Percentiles rank a stretch among this genome's conserved stretches.
Conservation (phyloP, 2,797 vertebrate genomes). For the Melanotaenia parkinsoni region DNA sequence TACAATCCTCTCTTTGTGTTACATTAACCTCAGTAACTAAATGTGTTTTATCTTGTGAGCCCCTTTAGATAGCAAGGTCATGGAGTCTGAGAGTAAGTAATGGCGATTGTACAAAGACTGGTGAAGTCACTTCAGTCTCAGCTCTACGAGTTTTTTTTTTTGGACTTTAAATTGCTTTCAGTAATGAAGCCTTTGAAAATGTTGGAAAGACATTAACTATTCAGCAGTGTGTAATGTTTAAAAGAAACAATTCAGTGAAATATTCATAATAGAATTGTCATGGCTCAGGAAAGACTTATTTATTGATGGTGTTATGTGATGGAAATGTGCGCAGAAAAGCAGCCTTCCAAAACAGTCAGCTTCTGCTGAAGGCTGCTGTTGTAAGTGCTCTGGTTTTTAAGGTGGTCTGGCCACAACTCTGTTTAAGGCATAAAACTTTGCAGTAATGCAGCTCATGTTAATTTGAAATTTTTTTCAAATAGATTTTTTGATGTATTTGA, state of each 20-base stretch:
- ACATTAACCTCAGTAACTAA: not conserved
- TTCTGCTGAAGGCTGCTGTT: constrained; percentile 8
- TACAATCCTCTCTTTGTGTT: not conserved
- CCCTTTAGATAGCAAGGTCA: constrained; percentile 39
- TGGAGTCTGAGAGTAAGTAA: constrained; percentile 31
- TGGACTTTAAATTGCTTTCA: constrained; percentile 46
- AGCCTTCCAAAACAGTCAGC: constrained; percentile 35
- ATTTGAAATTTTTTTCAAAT: too few relatives aligned
- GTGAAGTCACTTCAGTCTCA: constrained; percentile 38
- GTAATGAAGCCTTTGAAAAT: constrained; percentile 26
- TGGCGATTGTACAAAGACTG: constrained; percentile 41
- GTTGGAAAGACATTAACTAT: constrained; percentile 65
- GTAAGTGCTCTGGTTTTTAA: constrained; percentile 13
- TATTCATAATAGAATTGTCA: constrained; percentile 73
- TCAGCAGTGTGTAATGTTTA: constrained; percentile 60
- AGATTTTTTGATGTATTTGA: too few relatives aligned
- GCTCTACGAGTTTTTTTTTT: constrained; percentile 27
- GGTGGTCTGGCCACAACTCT: constrained; percentile 7
- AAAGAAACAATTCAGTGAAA: constrained; percentile 65
- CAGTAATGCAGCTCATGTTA: not conserved
- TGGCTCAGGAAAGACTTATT: constrained; percentile 61
- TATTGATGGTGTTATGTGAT: constrained; percentile 70
- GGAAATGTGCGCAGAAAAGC: constrained; percentile 51
- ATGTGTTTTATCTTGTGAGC: not conserved
- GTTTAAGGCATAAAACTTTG: not conserved